These are phyloP conservation scores for Psephotus haematonotus DNA, from an alignment of 2,113 vertebrate species.

Conservation along the genomic window DNA sequence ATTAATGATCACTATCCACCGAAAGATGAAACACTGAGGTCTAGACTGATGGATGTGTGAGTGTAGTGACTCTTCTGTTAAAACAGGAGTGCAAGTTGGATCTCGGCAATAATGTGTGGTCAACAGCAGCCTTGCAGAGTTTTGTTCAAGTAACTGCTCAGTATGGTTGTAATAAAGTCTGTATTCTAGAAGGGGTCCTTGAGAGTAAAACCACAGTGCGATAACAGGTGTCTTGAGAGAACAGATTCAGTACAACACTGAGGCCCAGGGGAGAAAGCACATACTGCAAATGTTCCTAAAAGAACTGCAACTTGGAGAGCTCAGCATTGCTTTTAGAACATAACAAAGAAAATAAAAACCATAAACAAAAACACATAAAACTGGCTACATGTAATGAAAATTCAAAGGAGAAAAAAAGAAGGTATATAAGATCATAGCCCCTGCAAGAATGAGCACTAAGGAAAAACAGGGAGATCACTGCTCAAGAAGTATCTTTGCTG, in stretches of 20 bases:
- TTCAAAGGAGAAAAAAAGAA: background rate
- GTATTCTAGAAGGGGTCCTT: background rate
- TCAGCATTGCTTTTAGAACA: background rate
- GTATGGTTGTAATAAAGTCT: background rate
- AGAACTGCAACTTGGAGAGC: background rate
- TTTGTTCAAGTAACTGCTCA: background rate
- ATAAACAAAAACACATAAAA: background rate
- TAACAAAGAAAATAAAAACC: background rate
- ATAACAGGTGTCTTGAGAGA: background rate
- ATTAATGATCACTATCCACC: background rate
- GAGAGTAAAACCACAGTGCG: background rate
- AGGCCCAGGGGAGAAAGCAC: background rate
- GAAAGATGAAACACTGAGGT: background rate
- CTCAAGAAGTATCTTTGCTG: background rate
- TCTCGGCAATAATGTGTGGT: background rate
- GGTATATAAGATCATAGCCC: background rate
- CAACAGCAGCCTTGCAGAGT: background rate
- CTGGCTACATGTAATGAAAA: background rate
- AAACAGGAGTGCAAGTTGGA: background rate
- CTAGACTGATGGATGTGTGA: background rate
- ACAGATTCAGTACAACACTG: background rate
- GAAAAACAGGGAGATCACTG: background rate
- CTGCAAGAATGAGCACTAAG: background rate
- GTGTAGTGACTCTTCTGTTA: accelerated
- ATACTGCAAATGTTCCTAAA: background rate